A percentile compares a stretch with the other conserved stretches of the same genome.
Conservation (phyloP, 2,113 vertebrate species). For the Saguinus imperator region DNA sequence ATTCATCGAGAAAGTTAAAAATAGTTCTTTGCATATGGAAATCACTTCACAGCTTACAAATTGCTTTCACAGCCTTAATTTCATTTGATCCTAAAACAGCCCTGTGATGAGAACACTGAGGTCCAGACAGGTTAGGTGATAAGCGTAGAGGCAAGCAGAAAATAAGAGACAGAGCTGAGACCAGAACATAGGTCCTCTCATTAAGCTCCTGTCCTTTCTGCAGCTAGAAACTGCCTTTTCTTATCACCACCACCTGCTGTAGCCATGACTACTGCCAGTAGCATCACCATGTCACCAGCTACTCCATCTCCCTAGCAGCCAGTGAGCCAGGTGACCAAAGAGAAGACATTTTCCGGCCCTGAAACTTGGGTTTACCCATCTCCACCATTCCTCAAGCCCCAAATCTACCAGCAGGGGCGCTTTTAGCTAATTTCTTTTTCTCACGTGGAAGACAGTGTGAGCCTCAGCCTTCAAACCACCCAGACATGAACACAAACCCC, state of each 20-base stretch:
- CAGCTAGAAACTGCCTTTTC: neutral
- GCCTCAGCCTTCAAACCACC: neutral
- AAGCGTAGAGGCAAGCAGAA: neutral
- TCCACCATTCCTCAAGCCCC: neutral
- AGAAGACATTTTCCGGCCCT: neutral
- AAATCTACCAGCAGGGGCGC: neutral
- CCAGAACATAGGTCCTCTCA: neutral
- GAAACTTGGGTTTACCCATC: neutral
- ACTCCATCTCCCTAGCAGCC: neutral
- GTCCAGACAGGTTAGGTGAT: neutral
- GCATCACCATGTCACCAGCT: neutral
- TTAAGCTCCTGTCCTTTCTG: neutral
- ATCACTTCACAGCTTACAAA: conserved; percentile 59
- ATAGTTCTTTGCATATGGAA: conserved; percentile 26
- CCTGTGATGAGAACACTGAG: conserved; percentile 48
- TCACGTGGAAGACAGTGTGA: neutral
- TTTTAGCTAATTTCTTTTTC: neutral
- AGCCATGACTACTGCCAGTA: neutral
- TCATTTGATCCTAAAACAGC: conserved; percentile 41
- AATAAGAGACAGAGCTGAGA: neutral
- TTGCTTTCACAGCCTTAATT: conserved; percentile 57
- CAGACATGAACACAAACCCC: rapidly evolving
- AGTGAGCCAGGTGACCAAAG: neutral
- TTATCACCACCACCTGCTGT: neutral
- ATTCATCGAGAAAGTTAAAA: neutral